phyloP scores from a whole-genome alignment of 2,113 vertebrate species.

The Odobenus rosmarus region DNA sequence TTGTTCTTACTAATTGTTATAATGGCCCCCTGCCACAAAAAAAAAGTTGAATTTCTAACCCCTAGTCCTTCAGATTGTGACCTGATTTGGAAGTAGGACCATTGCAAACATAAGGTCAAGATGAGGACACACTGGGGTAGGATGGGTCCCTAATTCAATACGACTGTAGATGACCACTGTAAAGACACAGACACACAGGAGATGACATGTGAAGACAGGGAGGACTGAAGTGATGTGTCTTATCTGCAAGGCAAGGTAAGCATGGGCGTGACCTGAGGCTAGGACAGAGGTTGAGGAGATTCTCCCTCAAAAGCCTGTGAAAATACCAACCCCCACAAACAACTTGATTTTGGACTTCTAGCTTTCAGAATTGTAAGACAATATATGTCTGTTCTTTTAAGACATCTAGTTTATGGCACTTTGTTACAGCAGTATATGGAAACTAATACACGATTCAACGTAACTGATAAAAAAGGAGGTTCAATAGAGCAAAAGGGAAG shows the following conservation, averaged over 20 bases:
- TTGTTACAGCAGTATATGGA: background rate
- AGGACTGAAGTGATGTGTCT: background rate
- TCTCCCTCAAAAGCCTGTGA: background rate
- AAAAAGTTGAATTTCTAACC: background rate
- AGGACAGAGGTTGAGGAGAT: background rate
- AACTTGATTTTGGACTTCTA: background rate
- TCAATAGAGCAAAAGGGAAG: background rate
- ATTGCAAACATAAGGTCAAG: background rate
- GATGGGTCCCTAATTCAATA: background rate
- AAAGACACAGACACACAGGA: no score
- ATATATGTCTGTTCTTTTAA: background rate
- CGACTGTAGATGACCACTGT: background rate
- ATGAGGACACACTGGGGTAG: background rate
- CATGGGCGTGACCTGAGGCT: rapidly evolving
- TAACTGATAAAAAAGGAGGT: background rate
- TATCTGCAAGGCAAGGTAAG: background rate
- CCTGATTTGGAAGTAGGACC: background rate
- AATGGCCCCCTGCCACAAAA: background rate
- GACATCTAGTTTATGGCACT: no score
- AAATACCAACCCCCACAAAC: background rate
- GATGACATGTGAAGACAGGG: background rate
- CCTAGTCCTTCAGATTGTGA: background rate
- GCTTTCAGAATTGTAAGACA: background rate
- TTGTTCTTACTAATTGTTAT: rapidly evolving
- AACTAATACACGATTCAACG: background rate